These are phyloP conservation scores for Pachycephala philippinensis DNA, from an alignment of 2,113 vertebrate species.

Conservation along the genomic window DNA sequence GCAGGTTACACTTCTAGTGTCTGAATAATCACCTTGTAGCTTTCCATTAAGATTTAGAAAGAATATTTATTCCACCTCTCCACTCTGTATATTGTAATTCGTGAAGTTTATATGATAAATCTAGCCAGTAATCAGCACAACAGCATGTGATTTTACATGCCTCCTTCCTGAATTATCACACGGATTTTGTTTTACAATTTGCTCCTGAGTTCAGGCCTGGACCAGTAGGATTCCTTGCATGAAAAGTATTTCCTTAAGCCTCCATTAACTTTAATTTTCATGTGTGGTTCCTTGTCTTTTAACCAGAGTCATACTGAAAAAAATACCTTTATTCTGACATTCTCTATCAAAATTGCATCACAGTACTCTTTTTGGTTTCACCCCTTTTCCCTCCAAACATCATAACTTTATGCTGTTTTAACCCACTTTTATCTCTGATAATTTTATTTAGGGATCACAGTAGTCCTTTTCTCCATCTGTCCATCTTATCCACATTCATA, in stretches of 20 bases:
- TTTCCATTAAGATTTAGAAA: background rate
- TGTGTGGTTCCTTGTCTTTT: background rate
- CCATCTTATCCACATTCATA: background rate
- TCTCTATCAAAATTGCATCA: background rate
- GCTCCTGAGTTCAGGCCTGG: background rate
- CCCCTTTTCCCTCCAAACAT: background rate
- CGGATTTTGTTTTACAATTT: constrained; percentile 13
- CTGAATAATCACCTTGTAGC: background rate
- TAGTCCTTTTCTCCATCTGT: background rate
- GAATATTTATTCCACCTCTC: background rate
- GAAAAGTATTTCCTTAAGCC: background rate
- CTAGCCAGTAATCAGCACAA: background rate
- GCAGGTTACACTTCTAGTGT: background rate
- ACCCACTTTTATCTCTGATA: background rate
- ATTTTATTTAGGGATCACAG: background rate
- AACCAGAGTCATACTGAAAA: background rate
- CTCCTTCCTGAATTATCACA: background rate
- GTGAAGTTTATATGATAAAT: constrained; percentile 12
- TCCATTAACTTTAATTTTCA: background rate
- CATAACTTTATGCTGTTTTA: background rate
- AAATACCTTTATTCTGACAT: background rate
- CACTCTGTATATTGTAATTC: background rate
- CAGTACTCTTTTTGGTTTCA: background rate
- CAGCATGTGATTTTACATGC: background rate
- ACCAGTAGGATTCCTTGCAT: background rate